phyloP scores from a whole-genome alignment of 1,140 invertebrate genomes.

The Sitodiplosis mosellana region DNA sequence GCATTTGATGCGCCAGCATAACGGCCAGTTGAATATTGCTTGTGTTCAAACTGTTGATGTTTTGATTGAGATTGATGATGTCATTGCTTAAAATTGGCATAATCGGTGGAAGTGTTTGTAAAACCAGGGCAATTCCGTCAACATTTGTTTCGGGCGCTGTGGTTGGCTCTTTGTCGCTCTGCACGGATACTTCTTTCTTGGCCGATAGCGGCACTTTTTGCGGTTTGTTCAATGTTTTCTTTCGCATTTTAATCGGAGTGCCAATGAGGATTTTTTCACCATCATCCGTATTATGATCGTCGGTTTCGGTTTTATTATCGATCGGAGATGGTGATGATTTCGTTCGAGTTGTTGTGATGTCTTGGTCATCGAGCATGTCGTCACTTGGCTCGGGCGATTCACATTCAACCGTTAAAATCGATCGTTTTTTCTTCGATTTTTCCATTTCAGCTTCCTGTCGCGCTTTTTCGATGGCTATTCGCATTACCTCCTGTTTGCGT shows the following conservation, averaged over 20 bases:
- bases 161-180: background rate
- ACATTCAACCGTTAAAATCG: too few relatives aligned
- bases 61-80: background rate
- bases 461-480: constrained; percentile 32
- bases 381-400: too few relatives aligned
- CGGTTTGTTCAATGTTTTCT: constrained; percentile 6
- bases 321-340: too few relatives aligned
- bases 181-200: background rate
- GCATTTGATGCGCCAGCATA: background rate
- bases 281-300: constrained; percentile 2
- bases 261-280: constrained; percentile 22
- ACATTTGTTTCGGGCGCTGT: background rate
- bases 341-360: too few relatives aligned
- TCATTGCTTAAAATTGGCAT: background rate
- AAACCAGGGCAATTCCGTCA: background rate
- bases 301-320: too few relatives aligned
- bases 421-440: constrained; percentile 22
- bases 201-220: background rate
- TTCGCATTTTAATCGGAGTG: constrained; percentile 20
- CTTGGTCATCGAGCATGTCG: too few relatives aligned
- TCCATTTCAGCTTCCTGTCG: constrained; percentile 30
- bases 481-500: constrained; percentile 31
- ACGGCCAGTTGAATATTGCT: background rate
- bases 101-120: background rate
- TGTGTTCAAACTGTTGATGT: background rate